Evolutionary conservation across 2,797 vertebrate species (phyloP), one percentile per base, ranked within the genome.

Genomic region (Echeneis naucrates): DNA sequence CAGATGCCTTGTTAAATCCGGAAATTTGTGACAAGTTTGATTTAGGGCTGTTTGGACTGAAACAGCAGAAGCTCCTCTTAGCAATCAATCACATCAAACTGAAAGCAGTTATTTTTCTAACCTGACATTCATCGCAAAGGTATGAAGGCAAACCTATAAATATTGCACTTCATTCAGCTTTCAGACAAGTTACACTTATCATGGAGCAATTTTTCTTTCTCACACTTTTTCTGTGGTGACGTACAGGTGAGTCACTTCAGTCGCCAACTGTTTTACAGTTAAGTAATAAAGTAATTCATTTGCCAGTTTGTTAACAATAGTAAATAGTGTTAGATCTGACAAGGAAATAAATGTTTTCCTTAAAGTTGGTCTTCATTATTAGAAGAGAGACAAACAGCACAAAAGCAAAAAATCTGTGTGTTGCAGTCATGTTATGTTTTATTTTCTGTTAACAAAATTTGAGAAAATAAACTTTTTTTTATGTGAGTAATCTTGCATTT

Each of bases 1-100:
- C 48, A 40, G 87, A 87, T 84, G 74, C 75, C 90, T 93, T 87
- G 88, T 93, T 92, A 93, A 93, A 92, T 87, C 85, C 80, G 84
- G 91, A 94, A 91, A 88, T 87, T 77, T 88, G 81, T 94, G 93
- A 94, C 94, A 93, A 69, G 57, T 92, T 85, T 95, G 93, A 95
- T 94, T 95, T 94, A 94, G 83, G 81, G 78, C 24, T 94, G 91
- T 94, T 95, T 94, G 89, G 89, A 93, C 90, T 94, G 92, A 94
- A 93, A 93, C 85, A 90, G 92, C 92, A 93, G 93, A 93, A 93
- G 92, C 92, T 92, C 87, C 82, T 89, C 81, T 88, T 68, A 62
- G 92, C 88, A 87, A 94, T 95, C 92, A 86, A 94, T 95, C 94
- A 94, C 81, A 87, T 86, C 77, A 86, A 88, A 87, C 77, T 92